Conservation (phyloP, 1,140 invertebrate genomes). For the Ceratosolen fusciceps region DNA sequence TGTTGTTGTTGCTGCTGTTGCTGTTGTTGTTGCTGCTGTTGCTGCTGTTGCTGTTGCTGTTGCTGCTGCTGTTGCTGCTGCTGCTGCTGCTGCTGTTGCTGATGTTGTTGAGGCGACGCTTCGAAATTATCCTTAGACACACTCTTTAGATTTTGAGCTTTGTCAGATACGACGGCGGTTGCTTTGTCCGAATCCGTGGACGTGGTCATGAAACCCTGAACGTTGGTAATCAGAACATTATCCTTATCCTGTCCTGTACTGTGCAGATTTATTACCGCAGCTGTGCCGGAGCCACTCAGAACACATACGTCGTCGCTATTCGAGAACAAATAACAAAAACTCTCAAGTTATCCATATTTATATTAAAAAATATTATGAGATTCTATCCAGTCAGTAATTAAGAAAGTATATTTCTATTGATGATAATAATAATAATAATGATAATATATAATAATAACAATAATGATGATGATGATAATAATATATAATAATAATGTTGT, state of each 20-base stretch:
- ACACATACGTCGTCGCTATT: conserved; percentile 94
- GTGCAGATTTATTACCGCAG: conserved; percentile 84
- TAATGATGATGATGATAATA: too few species aligned
- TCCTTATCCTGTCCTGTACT: conserved; percentile 66
- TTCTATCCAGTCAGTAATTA: too few species aligned
- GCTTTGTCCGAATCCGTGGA: conserved; percentile 59
- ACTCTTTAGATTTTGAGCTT: conserved; percentile 43
- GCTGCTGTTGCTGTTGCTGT: neutral
- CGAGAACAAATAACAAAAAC: conserved; percentile 39
- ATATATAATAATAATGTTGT: too few species aligned
- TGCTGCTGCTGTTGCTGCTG: neutral
- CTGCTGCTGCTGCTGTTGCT: conserved; percentile 15
- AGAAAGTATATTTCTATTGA: too few species aligned
- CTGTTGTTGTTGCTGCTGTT: conserved; percentile 12
- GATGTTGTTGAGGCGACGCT: neutral
- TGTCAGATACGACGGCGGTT: conserved; percentile 55
- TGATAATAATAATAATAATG: too few species aligned
- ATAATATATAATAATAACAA: too few species aligned
- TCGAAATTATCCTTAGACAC: conserved; percentile 43
- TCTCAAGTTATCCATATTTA: too few species aligned
- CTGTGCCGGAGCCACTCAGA: conserved; percentile 92
- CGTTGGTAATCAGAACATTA: conserved; percentile 53
- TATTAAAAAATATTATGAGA: too few species aligned
- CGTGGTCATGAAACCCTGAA: conserved; percentile 55
- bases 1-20: neutral